Base-by-base conservation (phyloP, 2,113 vertebrate genomes). In the Heteronetta atricapilla region DNA sequence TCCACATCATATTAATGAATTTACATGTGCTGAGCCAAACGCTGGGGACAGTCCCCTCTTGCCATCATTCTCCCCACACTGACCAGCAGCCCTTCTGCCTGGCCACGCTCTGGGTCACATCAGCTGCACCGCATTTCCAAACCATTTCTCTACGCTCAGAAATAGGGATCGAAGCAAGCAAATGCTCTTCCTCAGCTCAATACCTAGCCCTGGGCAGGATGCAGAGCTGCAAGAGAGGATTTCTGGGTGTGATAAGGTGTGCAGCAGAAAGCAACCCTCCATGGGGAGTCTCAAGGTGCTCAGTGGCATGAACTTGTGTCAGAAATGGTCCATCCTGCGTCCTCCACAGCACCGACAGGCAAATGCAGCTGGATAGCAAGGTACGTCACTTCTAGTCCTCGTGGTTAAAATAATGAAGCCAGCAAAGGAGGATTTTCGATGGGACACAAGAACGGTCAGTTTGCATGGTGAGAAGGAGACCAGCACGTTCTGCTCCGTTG, bases 291-390 rank as follows among this genome's bases (percentile, higher is more conserved):
- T 53, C 38, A 13, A 11, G 50, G 53, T 48, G 67, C 36, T 75
- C 74, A 31, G 63, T 5, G 64, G 40, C 31, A 56, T 3, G 7
- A 79, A 16, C n/a, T 66, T 10, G 42, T 34, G 20, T 31, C 25
- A 26, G 58, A 25, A 67, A 77, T n/a, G 33, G 29, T 22, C 74
- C 53, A 5, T 3, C 69, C 28, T 11, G 42, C 6, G 2, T 36
- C 40, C 77, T 33, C 23, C 29, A 18, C 15, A 7, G 34, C 56
- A 46, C 29, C 1, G 1, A 5, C 0, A 1, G 29, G 56, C 63
- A 53, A 33, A 8, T 8, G 48, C 26, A 52, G 36, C 34, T 31
- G 34, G 31, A 70, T 0, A 88, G 52, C 46, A 63, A 42, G 26
- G 38, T 33, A 21, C 1, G 0, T 3, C 20, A 40, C 21, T 33